Base-by-base conservation (phyloP, 2,888 invertebrate species). In the Leptogaster cylindrica region DNA sequence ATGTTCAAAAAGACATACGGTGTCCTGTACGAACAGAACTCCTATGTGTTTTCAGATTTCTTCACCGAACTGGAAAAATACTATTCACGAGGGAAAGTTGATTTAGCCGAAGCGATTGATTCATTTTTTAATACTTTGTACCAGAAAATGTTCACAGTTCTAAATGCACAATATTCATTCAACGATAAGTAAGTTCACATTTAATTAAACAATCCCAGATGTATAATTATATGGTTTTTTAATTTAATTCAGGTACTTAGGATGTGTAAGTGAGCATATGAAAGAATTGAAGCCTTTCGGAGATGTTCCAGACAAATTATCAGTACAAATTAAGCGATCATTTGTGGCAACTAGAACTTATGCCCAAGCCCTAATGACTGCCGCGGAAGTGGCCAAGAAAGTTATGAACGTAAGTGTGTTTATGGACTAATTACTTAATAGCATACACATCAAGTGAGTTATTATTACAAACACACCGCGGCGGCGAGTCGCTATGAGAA, bases 1-100 rank as follows among this genome's bases (percentile, higher is more conserved):
- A 97, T 97, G 97, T 97, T 97, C 84, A 91, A 92, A 77, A 87
- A 89, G 73, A 97, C 97, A 0, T 97, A 97, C 83, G 97, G 97
- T 65, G 89, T 94, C 80, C 88, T 97, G 74, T 97, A 97, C 84
- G 91, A 96, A 78, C 91, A 94, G 77, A 95, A 97, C 81, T 88
- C 95, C 8, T 90, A 92, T 77, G 92, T 97, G 50, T 97, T 97
- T 83, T 90, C 91, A 71, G 91, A 95, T 78, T 86, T 97, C 70
- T 97, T 96, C 82, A 87, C 87, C 71, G 91, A 95, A 77, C 84
- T 97, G 73, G 94, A 95, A 79, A 88, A 87, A 77, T 97, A 97
- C 80, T 97, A 95, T 83, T 85, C 86, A 10, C 88, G 88, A 68
- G 95, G 95, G 46, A 88, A 92, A 77, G 88, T 92, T 63, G 89